Evolutionary conservation across 2,113 vertebrate species (phyloP), one percentile per base, ranked within the genome.

Genomic region (Elephantulus edwardii): DNA sequence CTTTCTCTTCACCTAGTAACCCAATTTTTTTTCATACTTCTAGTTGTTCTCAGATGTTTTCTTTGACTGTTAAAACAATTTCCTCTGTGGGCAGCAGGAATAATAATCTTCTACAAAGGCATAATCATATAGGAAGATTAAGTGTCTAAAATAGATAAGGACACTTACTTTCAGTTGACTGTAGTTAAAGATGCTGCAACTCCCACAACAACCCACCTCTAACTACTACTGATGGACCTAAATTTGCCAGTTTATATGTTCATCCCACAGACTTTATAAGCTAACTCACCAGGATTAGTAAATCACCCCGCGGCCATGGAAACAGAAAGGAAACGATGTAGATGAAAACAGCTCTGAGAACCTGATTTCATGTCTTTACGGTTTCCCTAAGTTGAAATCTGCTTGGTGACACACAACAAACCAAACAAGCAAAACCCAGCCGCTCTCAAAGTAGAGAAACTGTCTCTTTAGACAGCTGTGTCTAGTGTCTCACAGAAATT

Each of bases 281-380:
- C 42, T 46, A 48, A 20, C 50, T 35, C 3, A 58, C 78, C 17
- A 66, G 48, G 72, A 89, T 94, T 86, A 93, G 48, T 74, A 62
- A 86, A 8, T 71, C 81, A 83, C 28, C 33, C 22, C 80, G 17
- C 56, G 50, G 33, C n/a, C 48, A 58, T 77, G 44, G 13, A 76
- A 79, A 56, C 88, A 8, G 20, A 44, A 80, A 71, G 94, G 82
- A 92, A 91, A 60, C 76, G 50, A 91, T 76, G 60, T 80, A 38
- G 56, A 22, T 89, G 56, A 89, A 87, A 77, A 66, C 78, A 92
- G 44, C 85, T 33, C 44, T 84, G 38, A 64, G 92, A 92, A 83
- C 74, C 60, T 72, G 50, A 83, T 87, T 95, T 95, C 68, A 82
- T 85, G 40, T 89, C 81, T 62, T 38, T 93, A 16, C 38, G 35